Evolutionary conservation across 2,797 vertebrate species (phyloP).

Genomic region (Acanthurus tractus): DNA sequence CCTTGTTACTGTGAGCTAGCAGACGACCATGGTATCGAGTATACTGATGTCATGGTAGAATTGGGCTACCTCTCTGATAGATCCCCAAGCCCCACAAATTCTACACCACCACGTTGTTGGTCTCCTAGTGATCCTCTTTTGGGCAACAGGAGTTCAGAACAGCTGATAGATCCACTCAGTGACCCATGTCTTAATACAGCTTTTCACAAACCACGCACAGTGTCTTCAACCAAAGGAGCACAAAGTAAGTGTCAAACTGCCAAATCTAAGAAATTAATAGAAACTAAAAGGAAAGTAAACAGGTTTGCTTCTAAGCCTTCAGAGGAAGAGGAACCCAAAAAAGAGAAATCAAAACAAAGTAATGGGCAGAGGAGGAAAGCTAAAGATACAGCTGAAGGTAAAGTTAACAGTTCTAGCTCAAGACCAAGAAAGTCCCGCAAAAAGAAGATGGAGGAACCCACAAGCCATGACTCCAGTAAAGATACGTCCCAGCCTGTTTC

Average conservation of each 20-base stretch:
- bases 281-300: slow-evolving; percentile 79
- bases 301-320: slow-evolving; percentile 78
- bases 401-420: slow-evolving; percentile 64
- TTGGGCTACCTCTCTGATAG: slow-evolving; percentile 97
- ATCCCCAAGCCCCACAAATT: slow-evolving; percentile 91
- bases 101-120: slow-evolving; percentile 97
- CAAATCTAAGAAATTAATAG: slow-evolving; percentile 83
- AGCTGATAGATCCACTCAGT: slow-evolving; percentile 88
- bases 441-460: slow-evolving; percentile 77
- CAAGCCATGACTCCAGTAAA: slow-evolving; percentile 66
- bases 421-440: slow-evolving; percentile 71
- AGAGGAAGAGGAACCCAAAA: slow-evolving; percentile 81
- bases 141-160: slow-evolving; percentile 83
- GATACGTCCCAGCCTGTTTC: slow-evolving; percentile 77
- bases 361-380: slow-evolving; percentile 81
- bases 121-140: slow-evolving; percentile 94
- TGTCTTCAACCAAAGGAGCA: slow-evolving; percentile 76
- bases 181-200: slow-evolving; percentile 83
- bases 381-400: slow-evolving; percentile 62
- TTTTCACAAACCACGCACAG: slow-evolving; percentile 59
- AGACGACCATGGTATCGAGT: slow-evolving; percentile 91
- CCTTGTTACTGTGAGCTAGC: slow-evolving; percentile 92
- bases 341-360: slow-evolving; percentile 81
- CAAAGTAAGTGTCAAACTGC: slow-evolving; percentile 82
- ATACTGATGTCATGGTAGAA: slow-evolving; percentile 96